A percentile compares a stretch with the other conserved stretches of the same genome.
phyloP scores from a whole-genome alignment of 2,888 invertebrate species.

The Drosophila flavopinicola region DNA sequence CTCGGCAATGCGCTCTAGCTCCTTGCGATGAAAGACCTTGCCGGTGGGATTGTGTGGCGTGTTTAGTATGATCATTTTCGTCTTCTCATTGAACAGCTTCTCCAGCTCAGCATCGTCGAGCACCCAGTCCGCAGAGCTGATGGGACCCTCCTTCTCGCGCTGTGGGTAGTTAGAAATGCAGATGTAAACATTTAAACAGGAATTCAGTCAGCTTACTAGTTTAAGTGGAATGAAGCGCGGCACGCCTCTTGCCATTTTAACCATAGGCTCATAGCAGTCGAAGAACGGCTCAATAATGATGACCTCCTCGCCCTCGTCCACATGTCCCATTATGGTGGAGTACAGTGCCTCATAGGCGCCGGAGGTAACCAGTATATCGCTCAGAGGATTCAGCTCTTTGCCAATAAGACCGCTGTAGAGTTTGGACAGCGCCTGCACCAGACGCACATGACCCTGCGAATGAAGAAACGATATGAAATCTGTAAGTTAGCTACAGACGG shows the following conservation, averaged over 20 bases:
- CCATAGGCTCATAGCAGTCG: conserved; percentile 99
- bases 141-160: conserved; percentile 81
- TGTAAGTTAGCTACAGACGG: no score
- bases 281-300: conserved; percentile 99
- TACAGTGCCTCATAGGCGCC: conserved; percentile 98
- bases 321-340: conserved; percentile 92
- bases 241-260: conserved; percentile 93
- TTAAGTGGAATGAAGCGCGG: conserved; percentile 94
- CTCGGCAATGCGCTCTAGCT: conserved; percentile 91
- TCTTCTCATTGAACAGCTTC: conserved; percentile 92
- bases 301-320: conserved; percentile 94
- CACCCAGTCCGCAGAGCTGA: conserved; percentile 93
- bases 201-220: conserved; percentile 86
- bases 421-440: conserved; percentile 93
- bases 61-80: conserved; percentile 98
- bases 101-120: conserved; percentile 93
- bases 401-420: conserved; percentile 92
- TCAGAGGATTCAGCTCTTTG: conserved; percentile 91
- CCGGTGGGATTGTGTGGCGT: conserved; percentile 99
- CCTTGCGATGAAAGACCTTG: conserved; percentile 89
- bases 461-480: neutral
- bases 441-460: conserved; percentile 93
- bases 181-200: neutral
- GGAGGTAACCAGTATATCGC: conserved; percentile 93
- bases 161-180: conserved; percentile 26